Conservation (phyloP, 2,113 vertebrate genomes). For the Mystacornis crossleyi region DNA sequence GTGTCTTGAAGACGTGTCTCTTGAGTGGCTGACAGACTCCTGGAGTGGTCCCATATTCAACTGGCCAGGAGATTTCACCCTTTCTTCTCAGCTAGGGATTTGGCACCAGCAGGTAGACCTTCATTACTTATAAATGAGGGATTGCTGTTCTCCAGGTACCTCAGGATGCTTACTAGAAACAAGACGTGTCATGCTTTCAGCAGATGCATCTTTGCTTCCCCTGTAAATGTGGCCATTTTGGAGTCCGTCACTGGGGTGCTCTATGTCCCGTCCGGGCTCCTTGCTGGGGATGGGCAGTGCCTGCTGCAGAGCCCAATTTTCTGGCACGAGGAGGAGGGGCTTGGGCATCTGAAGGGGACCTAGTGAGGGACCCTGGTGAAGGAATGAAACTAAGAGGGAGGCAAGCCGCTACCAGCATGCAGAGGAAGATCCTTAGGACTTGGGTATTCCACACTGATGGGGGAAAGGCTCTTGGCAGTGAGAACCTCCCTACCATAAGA, state of each 20-base stretch:
- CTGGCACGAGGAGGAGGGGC: not conserved
- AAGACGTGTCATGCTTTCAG: not conserved
- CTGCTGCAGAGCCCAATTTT: not conserved
- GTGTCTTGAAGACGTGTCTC: rapidly evolving
- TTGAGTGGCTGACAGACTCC: not conserved
- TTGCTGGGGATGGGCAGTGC: not conserved
- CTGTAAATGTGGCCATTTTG: rapidly evolving
- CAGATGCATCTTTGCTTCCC: not conserved
- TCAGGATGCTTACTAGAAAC: not conserved
- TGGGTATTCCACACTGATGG: not conserved
- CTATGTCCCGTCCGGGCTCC: not conserved
- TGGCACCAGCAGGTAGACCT: not conserved
- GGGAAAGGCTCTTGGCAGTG: not conserved
- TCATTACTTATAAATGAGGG: not conserved
- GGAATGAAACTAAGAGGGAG: not conserved
- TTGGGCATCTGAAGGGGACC: not conserved
- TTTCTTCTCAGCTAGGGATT: not conserved
- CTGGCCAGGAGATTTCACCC: not conserved
- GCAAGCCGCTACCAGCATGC: not conserved
- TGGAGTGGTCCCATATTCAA: not conserved
- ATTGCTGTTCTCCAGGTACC: not conserved
- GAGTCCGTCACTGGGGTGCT: not conserved
- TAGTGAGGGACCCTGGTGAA: rapidly evolving
- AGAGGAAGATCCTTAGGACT: not conserved
- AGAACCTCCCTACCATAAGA: not conserved